phyloP scores from a whole-genome alignment of 35 echinoderm and acorn worm genomes.

The Anneissia japonica region DNA sequence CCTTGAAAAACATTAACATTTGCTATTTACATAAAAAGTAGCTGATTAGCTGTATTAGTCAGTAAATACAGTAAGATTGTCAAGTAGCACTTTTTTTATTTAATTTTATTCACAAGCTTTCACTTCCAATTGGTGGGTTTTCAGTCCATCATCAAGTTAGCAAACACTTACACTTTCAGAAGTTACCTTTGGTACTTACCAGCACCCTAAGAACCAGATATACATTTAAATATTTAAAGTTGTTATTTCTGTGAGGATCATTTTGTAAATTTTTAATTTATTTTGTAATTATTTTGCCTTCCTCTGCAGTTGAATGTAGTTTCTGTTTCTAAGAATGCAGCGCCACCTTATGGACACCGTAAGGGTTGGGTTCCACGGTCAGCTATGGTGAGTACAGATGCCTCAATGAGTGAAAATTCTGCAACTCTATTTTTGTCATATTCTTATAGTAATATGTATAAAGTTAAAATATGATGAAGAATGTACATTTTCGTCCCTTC shows the following conservation, averaged over 20 bases:
- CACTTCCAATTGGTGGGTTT: not conserved
- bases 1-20: too few relatives aligned
- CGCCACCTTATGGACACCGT: constrained; percentile 87
- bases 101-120: not conserved
- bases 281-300: constrained; percentile 7
- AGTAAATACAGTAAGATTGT: not conserved
- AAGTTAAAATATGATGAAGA: too few relatives aligned
- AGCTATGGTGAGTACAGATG: constrained; percentile 43
- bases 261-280: not conserved
- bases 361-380: constrained; percentile 84
- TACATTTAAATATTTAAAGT: too few relatives aligned
- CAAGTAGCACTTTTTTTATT: not conserved
- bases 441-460: too few relatives aligned
- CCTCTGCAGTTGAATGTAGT: constrained; percentile 57
- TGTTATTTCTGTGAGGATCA: not conserved
- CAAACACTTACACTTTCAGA: not conserved
- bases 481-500: too few relatives aligned
- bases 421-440: too few relatives aligned
- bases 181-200: not conserved
- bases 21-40: not conserved
- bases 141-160: not conserved
- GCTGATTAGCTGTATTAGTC: not conserved
- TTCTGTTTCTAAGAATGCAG: constrained; percentile 67
- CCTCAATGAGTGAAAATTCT: too few relatives aligned
- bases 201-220: not conserved